Evolutionary conservation across 1,140 invertebrate species (phyloP).

Genomic region (Nephila pilipes): DNA sequence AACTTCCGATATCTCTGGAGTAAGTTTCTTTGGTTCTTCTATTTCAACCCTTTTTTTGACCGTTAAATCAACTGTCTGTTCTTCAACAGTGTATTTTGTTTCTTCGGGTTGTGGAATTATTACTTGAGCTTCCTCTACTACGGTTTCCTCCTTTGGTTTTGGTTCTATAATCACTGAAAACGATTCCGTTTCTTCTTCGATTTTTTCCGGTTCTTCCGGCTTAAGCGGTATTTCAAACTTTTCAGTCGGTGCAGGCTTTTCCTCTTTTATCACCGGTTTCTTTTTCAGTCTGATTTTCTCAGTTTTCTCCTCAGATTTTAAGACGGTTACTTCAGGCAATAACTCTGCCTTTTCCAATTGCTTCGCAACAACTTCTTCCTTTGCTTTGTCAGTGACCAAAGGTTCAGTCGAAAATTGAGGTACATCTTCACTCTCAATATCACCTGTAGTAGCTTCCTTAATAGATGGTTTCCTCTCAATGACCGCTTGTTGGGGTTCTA

Average conservation of each 20-base stretch:
- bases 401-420: conserved; percentile 16
- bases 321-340: neutral
- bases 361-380: conserved; percentile 43
- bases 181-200: conserved; percentile 42
- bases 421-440: conserved; percentile 70
- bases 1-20: conserved; percentile 33
- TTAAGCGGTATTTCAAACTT: conserved; percentile 68
- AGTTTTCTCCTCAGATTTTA: conserved; percentile 71
- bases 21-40: conserved; percentile 23
- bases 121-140: conserved; percentile 55
- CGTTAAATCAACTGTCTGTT: conserved; percentile 76
- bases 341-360: conserved; percentile 41
- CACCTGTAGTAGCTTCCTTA: conserved; percentile 79
- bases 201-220: conserved; percentile 48
- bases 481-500: neutral
- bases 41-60: conserved; percentile 70
- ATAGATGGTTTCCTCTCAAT: conserved; percentile 76
- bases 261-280: conserved; percentile 75
- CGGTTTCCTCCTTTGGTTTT: conserved; percentile 62
- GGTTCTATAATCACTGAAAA: conserved; percentile 54
- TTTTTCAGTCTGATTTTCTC: conserved; percentile 76
- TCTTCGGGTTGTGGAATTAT: conserved; percentile 73
- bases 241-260: conserved; percentile 53
- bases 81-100: conserved; percentile 59
- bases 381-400: conserved; percentile 45